phyloP scores from a whole-genome alignment of 2,888 invertebrate species.

The Erebia aethiops region DNA sequence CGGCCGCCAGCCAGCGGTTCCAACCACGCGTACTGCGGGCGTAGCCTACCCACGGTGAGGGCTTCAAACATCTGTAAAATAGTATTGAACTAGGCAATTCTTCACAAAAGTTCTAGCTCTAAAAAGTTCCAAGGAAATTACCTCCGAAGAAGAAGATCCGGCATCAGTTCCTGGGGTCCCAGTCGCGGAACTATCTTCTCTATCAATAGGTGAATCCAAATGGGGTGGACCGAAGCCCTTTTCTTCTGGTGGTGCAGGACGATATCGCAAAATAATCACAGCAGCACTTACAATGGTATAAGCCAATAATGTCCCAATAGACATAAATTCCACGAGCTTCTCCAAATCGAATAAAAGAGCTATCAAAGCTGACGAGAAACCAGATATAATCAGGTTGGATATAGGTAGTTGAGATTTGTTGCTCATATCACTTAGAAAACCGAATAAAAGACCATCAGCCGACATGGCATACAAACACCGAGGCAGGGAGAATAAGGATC shows the following conservation, averaged over 20 bases:
- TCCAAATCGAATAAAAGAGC: conserved; percentile 94
- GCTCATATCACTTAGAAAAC: conserved; percentile 89
- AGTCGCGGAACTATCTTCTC: conserved; percentile 84
- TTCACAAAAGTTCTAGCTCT: conserved; percentile 13
- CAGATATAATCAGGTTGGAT: conserved; percentile 89
- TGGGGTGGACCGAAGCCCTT: conserved; percentile 75
- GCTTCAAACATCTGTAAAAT: conserved; percentile 80
- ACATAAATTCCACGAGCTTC: conserved; percentile 96
- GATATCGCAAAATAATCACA: conserved; percentile 92
- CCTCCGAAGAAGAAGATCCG: conserved; percentile 83
- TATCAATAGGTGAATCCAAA: conserved; percentile 80
- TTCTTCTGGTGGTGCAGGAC: conserved; percentile 82
- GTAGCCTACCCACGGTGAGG: conserved; percentile 88
- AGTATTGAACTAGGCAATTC: background rate
- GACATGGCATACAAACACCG: conserved; percentile 96
- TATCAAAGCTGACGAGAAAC: conserved; percentile 88
- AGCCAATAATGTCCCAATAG: conserved; percentile 93
- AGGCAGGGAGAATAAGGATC: conserved; percentile 93
- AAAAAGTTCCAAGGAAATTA: conserved; percentile 42
- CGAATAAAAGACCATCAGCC: conserved; percentile 92
- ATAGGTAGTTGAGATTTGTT: conserved; percentile 92
- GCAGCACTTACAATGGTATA: conserved; percentile 96
- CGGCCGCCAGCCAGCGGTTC: conserved; percentile 88
- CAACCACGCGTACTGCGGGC: conserved; percentile 88
- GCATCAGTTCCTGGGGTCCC: conserved; percentile 84